Evolutionary conservation across 2,888 invertebrate species (phyloP), one percentile per base, ranked within the genome.

Genomic region (Dryococelus australis): DNA sequence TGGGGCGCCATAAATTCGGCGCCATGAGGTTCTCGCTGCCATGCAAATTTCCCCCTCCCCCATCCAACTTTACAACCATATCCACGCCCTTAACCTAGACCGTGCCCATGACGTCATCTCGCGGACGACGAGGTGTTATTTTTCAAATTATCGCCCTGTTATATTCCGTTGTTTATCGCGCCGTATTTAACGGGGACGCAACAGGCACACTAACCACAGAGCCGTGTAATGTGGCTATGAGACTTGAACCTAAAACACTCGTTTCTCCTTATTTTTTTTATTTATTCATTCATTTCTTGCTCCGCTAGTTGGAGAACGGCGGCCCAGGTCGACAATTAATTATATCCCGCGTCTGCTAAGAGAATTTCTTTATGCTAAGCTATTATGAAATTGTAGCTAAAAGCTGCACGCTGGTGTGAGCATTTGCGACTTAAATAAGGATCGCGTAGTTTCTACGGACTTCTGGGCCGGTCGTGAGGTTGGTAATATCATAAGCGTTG

Each of bases 1-100:
- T n/a, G 24, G 65, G 65, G n/a, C 65, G 65, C 65, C 65, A 65
- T 65, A 65, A 65, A 65, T 65, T 65, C 65, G 65, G 65, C 65
- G 65, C 65, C 65, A 65, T 24, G 65, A 47, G 20, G 1, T 65
- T n/a, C 65, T 65, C 65, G 65, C 16, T 20, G 24, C n/a, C 65
- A 65, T 65, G 65, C 65, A 65, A 65, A 65, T 65, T 65, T 20
- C 8, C 20, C n/a, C 65, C 6, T 65, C 16, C n/a, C 65, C 1
- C 1, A 1, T 8, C 65, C n/a, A 2, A 8, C 20, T 20, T 20
- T 12, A 65, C 65, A 8, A 65, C n/a, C n/a, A 10, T 9, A 20
- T 8, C n/a, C n/a, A 3, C 65, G n/a, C 65, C n/a, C n/a, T 65
- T 65, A 24, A 65, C 65, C 20, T 24, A 65, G 65, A 65, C 65